Base-by-base conservation (phyloP, 2,113 vertebrate genomes). In the Centropristis striata region DNA sequence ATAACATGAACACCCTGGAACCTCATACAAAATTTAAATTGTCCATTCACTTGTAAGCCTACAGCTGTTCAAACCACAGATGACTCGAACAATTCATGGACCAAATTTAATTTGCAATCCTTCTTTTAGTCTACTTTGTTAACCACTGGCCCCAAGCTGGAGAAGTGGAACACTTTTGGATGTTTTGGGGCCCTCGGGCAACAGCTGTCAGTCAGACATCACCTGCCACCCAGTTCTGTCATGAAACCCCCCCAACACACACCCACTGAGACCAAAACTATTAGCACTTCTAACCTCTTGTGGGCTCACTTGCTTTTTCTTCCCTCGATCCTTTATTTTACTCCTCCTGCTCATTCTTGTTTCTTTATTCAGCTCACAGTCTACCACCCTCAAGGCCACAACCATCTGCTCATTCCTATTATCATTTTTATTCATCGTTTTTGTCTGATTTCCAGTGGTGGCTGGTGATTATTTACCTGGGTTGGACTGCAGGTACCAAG, bases 171-270 rank as follows among this genome's bases (percentile, higher is more conserved):
- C 84, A 69, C 23, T 65, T 13, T 25, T 46, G 32, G 65, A 76
- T 81, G 65, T 77, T 85, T 71, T 39, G 27, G 46, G 58, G 64
- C 86, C 86, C 83, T 59, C 4, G 51, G 73, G 84, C 83, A 83
- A 76, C 21, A 70, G 68, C 86, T 86, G 85, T 87, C 90, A 87
- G 39, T 91, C 88, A 90, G 76, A 57, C 83, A 51, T 92, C 90
- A 91, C 71, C 86, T 80, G 80, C 87, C 87, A 89, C 90, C 90
- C 80, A 91, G 84, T 80, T 92, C 90, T 91, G 91, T 90, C 90
- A 92, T 44, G 14, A 77, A 78, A 44, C 37, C 27, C 49, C n/a
- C 51, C 11, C 11, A 27, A 55, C 50, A 70, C 67, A n/a, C 37
- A 37, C 47, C 89, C 75, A n/a, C 75, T 61, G 89, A 87, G 91